A percentile compares a stretch with the other conserved stretches of the same genome.
Conservation (phyloP, 1,140 invertebrate genomes). For the Zaprionus vittiger region DNA sequence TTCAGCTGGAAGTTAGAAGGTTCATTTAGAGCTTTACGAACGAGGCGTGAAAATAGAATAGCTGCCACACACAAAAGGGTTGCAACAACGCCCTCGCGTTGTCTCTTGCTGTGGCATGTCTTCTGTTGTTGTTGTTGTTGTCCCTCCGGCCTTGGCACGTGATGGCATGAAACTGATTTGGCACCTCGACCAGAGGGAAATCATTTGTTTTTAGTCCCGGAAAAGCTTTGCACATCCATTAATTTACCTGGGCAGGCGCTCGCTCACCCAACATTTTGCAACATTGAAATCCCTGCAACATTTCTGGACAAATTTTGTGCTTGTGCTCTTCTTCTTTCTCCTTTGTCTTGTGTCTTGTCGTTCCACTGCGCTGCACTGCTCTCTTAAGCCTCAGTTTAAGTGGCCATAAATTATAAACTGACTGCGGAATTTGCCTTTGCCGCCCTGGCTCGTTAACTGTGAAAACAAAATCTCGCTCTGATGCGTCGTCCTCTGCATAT, state of each 20-base stretch:
- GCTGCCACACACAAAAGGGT: slow-evolving; percentile 54
- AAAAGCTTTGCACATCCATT: slow-evolving; percentile 33
- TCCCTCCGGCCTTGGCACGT: slow-evolving; percentile 37
- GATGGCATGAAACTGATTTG: slow-evolving; percentile 32
- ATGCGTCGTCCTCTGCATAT: slow-evolving; percentile 41
- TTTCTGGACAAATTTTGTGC: slow-evolving; percentile 38
- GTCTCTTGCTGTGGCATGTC: neutral
- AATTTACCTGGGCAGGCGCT: slow-evolving; percentile 25
- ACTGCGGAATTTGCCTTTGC: slow-evolving; percentile 51
- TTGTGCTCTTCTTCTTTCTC: slow-evolving; percentile 9
- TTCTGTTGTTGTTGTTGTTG: neutral
- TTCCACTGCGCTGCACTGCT: neutral
- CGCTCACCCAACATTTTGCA: slow-evolving; percentile 16
- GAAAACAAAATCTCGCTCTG: slow-evolving; percentile 54
- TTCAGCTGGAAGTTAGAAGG: slow-evolving; percentile 52
- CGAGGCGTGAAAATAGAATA: slow-evolving; percentile 70
- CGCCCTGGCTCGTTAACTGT: slow-evolving; percentile 58
- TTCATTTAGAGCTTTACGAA: slow-evolving; percentile 50
- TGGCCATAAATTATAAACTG: slow-evolving; percentile 74
- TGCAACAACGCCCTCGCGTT: slow-evolving; percentile 13
- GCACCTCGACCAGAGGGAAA: slow-evolving; percentile 29
- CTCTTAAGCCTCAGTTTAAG: slow-evolving; percentile 52
- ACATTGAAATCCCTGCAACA: slow-evolving; percentile 43
- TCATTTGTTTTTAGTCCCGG: slow-evolving; percentile 29
- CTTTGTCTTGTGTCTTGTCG: slow-evolving; percentile 5